Evolutionary conservation across 2,113 vertebrate species (phyloP).

Genomic region (Dipodomys ordii): DNA sequence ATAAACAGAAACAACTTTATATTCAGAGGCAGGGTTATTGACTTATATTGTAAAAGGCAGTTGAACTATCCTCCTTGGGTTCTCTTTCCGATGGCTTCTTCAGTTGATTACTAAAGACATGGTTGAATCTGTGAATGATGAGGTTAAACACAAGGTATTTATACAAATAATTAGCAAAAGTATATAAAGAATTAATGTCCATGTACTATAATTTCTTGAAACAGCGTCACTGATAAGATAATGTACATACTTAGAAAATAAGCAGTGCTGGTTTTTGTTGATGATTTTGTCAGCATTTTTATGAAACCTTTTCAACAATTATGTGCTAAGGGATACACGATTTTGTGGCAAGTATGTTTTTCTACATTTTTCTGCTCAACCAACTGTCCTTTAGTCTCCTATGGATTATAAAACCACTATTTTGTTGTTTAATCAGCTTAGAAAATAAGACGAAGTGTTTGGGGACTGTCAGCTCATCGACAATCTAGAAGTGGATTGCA

Average conservation of each 20-base stretch:
- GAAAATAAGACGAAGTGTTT: background rate
- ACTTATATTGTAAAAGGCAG: conserved; percentile 15
- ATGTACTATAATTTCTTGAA: background rate
- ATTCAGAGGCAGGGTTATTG: conserved; percentile 68
- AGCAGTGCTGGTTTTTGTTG: background rate
- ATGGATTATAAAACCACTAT: background rate
- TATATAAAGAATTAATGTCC: background rate
- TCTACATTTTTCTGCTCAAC: background rate
- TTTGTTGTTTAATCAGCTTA: conserved; percentile 36
- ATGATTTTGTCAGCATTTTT: background rate
- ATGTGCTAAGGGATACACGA: background rate
- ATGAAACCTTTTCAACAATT: background rate
- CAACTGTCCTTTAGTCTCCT: background rate
- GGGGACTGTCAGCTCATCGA: background rate
- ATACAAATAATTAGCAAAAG: too few species aligned
- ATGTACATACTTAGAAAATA: background rate
- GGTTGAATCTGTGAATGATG: background rate
- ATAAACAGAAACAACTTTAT: conserved; percentile 60
- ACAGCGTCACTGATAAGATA: background rate
- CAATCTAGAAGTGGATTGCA: background rate
- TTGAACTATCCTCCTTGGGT: background rate
- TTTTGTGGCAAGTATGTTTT: conserved; percentile 5
- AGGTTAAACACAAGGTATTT: too few species aligned
- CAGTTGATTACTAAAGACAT: background rate
- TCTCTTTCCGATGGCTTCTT: background rate